phyloP scores from a whole-genome alignment of 2,888 invertebrate species.

The Cheilosia impressa region DNA sequence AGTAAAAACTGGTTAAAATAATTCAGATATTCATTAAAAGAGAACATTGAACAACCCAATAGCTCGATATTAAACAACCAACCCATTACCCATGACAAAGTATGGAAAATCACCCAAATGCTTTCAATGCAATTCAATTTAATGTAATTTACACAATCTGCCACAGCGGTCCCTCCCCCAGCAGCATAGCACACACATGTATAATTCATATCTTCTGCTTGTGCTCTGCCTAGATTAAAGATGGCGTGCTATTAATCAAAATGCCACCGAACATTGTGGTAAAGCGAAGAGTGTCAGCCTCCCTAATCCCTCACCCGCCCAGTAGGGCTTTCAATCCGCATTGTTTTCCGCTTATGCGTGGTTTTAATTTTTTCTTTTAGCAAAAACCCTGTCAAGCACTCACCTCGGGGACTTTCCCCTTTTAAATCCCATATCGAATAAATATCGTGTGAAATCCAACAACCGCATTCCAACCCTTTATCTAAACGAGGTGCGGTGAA shows the following conservation, averaged over 20 bases:
- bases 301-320: not conserved
- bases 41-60: no score
- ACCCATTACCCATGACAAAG: no score
- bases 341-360: not conserved
- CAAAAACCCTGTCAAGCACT: not conserved
- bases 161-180: not conserved
- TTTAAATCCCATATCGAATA: slow-evolving; percentile 41
- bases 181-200: slow-evolving; percentile 9
- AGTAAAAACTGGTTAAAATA: no score
- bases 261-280: slow-evolving; percentile 38
- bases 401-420: slow-evolving; percentile 12
- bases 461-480: slow-evolving; percentile 20
- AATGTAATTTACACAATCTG: slow-evolving; percentile 30
- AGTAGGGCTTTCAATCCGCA: not conserved
- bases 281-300: slow-evolving; percentile 27
- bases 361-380: not conserved
- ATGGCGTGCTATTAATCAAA: slow-evolving; percentile 47
- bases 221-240: not conserved
- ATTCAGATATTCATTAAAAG: no score
- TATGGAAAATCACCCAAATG: no score
- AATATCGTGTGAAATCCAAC: slow-evolving; percentile 58
- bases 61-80: no score
- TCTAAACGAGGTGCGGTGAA: slow-evolving; percentile 10
- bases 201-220: slow-evolving; percentile 27
- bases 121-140: no score